phyloP scores from a whole-genome alignment of 2,113 vertebrate genomes.

The Fulmarus glacialis region DNA sequence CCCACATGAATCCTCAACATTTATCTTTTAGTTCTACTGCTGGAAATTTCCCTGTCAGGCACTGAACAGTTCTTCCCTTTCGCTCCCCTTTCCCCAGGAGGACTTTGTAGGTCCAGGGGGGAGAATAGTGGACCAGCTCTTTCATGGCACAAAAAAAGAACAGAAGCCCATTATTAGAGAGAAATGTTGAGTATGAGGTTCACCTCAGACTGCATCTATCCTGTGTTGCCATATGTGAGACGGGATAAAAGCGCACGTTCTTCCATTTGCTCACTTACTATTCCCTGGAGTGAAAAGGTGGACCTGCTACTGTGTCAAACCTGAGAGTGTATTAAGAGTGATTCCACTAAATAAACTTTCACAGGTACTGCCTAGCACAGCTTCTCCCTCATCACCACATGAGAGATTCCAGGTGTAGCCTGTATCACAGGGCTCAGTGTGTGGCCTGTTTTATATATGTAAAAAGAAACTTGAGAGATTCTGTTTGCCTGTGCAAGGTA shows the following conservation, averaged over 20 bases:
- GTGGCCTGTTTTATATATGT: background rate
- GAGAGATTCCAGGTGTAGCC: background rate
- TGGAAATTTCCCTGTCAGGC: background rate
- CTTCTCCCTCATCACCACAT: background rate
- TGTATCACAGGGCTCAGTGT: background rate
- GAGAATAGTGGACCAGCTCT: background rate
- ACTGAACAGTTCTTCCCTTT: background rate
- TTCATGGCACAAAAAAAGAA: background rate
- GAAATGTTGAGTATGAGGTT: background rate
- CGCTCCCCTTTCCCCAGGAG: background rate
- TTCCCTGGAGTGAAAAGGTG: background rate
- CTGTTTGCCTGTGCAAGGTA: background rate
- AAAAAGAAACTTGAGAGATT: background rate
- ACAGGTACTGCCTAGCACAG: background rate
- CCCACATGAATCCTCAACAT: background rate
- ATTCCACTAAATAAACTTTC: background rate
- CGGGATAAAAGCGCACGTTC: fast-evolving
- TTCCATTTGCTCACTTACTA: background rate
- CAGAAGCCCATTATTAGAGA: background rate
- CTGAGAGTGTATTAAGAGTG: background rate
- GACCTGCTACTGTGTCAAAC: background rate
- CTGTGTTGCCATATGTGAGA: background rate
- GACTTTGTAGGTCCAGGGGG: background rate
- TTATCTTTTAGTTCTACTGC: background rate
- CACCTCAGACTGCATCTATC: background rate